Evolutionary conservation across 2,888 invertebrate species (phyloP).

Genomic region (Micoletzkya japonica): DNA sequence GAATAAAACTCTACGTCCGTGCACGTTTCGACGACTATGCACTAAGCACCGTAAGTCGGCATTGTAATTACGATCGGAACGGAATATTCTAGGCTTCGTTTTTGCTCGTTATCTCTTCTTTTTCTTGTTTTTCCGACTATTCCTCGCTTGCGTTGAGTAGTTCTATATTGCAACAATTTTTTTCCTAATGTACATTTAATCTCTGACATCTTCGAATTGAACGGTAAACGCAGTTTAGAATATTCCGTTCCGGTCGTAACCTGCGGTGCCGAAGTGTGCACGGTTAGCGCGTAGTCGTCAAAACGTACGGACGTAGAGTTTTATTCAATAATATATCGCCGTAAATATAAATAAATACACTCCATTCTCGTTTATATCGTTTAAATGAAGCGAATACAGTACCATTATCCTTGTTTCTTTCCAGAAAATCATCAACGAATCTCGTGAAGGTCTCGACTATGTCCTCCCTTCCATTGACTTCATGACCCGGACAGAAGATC

Average conservation of each 20-base stretch:
- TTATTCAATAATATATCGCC: not conserved
- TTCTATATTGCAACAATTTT: no score
- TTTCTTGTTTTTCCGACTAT: no score
- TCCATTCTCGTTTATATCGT: not conserved
- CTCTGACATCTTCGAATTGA: no score
- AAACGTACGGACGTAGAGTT: no score
- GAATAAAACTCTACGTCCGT: not conserved
- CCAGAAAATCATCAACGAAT: constrained; percentile 37
- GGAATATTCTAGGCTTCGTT: not conserved
- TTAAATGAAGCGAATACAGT: not conserved
- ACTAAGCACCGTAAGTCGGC: not conserved
- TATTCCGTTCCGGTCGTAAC: no score
- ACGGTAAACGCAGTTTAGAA: no score
- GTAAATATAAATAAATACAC: not conserved
- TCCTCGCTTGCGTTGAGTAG: no score
- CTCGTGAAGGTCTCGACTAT: constrained; percentile 42
- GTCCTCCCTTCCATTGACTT: constrained; percentile 45
- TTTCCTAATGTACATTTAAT: no score
- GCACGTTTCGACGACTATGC: not conserved
- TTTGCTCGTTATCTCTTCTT: not conserved
- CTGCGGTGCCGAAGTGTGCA: no score
- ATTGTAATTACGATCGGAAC: not conserved
- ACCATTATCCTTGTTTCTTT: constrained; percentile 34
- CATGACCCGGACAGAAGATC: constrained; percentile 49
- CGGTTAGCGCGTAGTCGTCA: no score